Evolutionary conservation across 1,140 invertebrate genomes (phyloP).

Genomic region (Kradibia gibbosae): DNA sequence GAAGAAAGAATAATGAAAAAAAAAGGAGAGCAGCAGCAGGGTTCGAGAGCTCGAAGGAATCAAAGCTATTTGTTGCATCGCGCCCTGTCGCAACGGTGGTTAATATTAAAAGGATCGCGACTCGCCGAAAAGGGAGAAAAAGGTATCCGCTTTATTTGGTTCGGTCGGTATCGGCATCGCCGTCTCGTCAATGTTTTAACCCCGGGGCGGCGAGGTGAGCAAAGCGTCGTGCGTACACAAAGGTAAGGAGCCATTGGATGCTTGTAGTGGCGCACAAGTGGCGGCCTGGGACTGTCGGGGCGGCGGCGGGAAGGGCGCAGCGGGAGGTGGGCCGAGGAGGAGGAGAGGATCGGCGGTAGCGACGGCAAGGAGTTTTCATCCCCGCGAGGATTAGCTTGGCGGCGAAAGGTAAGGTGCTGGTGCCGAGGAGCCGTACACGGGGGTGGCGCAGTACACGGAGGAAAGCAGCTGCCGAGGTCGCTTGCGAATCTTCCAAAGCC

Average conservation of each 20-base stretch:
- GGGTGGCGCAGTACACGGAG: neutral
- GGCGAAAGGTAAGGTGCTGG: neutral
- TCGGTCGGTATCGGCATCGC: neutral
- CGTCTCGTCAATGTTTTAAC: constrained; percentile 11
- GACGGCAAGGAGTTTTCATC: neutral
- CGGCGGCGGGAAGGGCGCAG: too few species aligned
- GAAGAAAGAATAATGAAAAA: too few species aligned
- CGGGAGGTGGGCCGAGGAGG: neutral
- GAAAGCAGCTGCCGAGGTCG: neutral
- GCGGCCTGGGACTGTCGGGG: too few species aligned
- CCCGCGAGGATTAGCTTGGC: constrained; percentile 1
- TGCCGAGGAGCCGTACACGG: neutral
- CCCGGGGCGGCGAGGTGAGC: neutral
- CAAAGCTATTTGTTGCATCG: neutral
- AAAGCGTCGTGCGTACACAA: neutral
- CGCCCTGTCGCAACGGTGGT: neutral
- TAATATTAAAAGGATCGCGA: neutral
- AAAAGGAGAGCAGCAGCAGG: neutral
- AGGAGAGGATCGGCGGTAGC: neutral
- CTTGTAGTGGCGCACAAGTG: too few species aligned
- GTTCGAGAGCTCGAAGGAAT: neutral
- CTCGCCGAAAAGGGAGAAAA: neutral
- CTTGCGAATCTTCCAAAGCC: constrained; percentile 60
- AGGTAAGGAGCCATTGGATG: neutral
- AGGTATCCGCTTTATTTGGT: neutral